phyloP scores from a whole-genome alignment of 2,113 vertebrate genomes.

The Myiagra hebetior region DNA sequence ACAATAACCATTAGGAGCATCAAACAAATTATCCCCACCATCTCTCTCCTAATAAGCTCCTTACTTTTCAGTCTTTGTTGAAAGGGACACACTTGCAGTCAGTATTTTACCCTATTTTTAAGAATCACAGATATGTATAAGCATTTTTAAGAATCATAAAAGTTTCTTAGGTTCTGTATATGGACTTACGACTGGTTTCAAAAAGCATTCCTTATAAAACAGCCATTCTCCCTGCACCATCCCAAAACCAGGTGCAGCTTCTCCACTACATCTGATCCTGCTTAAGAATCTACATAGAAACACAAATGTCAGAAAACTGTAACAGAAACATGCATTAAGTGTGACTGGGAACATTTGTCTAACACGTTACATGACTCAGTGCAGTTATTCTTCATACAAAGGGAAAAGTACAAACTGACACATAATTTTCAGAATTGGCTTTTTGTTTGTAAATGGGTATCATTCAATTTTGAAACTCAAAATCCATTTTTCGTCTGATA shows the following conservation, averaged over 20 bases:
- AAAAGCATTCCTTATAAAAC: background rate
- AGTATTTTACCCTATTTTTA: background rate
- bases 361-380: slow-evolving; percentile 26
- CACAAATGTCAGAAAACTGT: background rate
- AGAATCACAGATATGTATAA: background rate
- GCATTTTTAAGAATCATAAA: background rate
- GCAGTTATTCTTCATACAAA: slow-evolving; percentile 40
- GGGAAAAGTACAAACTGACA: background rate
- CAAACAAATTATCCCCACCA: background rate
- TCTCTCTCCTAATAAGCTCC: background rate
- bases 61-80: background rate
- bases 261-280: background rate
- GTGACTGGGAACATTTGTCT: slow-evolving; percentile 23
- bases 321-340: slow-evolving; percentile 8
- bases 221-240: background rate
- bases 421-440: background rate
- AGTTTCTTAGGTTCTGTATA: background rate
- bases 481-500: background rate
- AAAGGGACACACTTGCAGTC: background rate
- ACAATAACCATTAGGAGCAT: background rate
- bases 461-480: background rate
- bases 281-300: slow-evolving; percentile 20
- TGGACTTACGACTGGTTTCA: background rate
- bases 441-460: background rate
- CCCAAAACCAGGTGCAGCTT: background rate